Percentiles rank a stretch among this genome's conserved stretches.
phyloP scores from a whole-genome alignment of 2,797 vertebrate genomes.

The Cossypha dichroa region DNA sequence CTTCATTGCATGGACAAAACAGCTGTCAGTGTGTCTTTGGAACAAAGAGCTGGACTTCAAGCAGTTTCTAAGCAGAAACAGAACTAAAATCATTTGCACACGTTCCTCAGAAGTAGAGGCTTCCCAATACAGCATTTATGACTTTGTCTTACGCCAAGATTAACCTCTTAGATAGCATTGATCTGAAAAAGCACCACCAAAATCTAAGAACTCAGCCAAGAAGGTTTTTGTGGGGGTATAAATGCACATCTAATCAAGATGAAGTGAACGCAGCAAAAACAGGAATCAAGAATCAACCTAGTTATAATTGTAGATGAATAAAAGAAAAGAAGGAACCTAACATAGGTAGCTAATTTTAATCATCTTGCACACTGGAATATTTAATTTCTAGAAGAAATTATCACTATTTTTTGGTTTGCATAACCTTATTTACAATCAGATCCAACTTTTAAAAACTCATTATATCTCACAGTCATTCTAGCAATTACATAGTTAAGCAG shows the following conservation, averaged over 20 bases:
- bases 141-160: background rate
- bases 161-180: background rate
- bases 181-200: background rate
- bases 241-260: background rate
- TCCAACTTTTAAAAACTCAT: background rate
- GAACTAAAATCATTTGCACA: background rate
- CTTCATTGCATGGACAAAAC: background rate
- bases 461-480: background rate
- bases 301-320: background rate
- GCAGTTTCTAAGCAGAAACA: background rate
- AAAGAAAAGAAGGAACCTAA: background rate
- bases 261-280: background rate
- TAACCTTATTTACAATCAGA: background rate
- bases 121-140: background rate
- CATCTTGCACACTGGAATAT: background rate
- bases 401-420: background rate
- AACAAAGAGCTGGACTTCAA: background rate
- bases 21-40: background rate
- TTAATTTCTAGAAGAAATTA: background rate
- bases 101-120: background rate
- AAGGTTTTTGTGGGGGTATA: background rate
- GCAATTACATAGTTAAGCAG: background rate
- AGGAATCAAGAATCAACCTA: background rate
- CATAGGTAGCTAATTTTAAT: background rate
- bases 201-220: background rate